phyloP scores from a whole-genome alignment of 2,797 vertebrate species.

The Melopsittacus undulatus region DNA sequence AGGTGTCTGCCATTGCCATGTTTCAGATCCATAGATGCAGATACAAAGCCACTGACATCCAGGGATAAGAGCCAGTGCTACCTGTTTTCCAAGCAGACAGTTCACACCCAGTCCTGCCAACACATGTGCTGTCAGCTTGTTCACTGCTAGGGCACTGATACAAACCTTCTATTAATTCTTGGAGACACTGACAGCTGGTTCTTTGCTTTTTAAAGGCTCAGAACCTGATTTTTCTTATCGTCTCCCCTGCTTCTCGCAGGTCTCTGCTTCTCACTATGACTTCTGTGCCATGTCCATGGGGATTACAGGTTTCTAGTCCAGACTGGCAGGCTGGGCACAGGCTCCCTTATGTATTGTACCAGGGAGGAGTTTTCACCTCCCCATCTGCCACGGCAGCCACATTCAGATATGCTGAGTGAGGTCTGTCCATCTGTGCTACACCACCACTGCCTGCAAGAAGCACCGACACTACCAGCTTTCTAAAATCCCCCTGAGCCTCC shows the following conservation, averaged over 20 bases:
- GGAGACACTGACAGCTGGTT: not conserved
- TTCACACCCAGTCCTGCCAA: not conserved
- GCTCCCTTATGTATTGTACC: not conserved
- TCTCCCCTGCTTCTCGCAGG: not conserved
- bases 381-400: accelerated
- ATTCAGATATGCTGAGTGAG: not conserved
- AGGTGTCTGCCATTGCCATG: not conserved
- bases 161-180: not conserved
- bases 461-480: not conserved
- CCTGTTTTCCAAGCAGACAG: not conserved
- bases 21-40: not conserved
- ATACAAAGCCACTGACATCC: not conserved
- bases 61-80: not conserved
- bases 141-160: not conserved
- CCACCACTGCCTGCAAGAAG: accelerated
- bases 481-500: not conserved
- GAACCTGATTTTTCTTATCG: not conserved
- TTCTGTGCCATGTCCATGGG: not conserved
- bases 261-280: not conserved
- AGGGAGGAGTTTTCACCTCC: not conserved
- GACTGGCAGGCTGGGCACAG: not conserved
- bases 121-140: not conserved
- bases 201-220: not conserved
- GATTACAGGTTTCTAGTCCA: not conserved
- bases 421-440: not conserved